Conservation (phyloP, 2,888 invertebrate genomes). For the Euclidia mi region DNA sequence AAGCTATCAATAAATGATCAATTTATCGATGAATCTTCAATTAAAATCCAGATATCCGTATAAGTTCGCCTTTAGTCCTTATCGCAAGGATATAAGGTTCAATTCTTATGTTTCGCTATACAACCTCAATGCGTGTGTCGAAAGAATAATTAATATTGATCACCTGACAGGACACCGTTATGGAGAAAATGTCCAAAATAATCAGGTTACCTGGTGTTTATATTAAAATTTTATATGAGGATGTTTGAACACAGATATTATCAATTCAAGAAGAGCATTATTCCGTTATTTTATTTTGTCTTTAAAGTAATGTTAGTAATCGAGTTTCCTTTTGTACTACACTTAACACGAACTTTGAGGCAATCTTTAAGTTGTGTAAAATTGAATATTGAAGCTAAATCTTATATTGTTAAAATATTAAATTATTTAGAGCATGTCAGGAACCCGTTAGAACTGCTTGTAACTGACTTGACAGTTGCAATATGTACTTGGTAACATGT, state of each 20-base stretch:
- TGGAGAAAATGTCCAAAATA: slow-evolving; percentile 54
- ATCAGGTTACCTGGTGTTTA: slow-evolving; percentile 34
- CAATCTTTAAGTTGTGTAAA: too few species aligned
- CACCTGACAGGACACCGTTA: slow-evolving; percentile 62
- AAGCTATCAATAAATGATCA: slow-evolving; percentile 60
- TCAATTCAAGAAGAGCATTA: neutral
- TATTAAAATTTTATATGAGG: neutral
- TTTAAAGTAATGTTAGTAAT: too few species aligned
- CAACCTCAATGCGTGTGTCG: slow-evolving; percentile 33
- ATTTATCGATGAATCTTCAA: slow-evolving; percentile 54
- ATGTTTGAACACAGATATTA: neutral
- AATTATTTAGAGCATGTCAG: too few species aligned
- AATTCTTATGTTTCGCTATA: slow-evolving; percentile 13
- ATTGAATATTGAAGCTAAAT: too few species aligned
- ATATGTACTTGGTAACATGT: too few species aligned
- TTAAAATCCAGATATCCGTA: neutral
- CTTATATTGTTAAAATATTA: too few species aligned
- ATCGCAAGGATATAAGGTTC: slow-evolving; percentile 22
- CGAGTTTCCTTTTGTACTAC: too few species aligned
- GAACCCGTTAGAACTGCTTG: neutral
- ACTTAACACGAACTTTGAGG: too few species aligned
- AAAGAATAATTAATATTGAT: slow-evolving; percentile 70
- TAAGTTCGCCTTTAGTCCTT: neutral
- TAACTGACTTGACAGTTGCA: neutral
- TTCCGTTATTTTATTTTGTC: too few species aligned